Evolutionary conservation across 2,888 invertebrate genomes (phyloP), one percentile per base, ranked within the genome.

Genomic region (Cheilosia variabilis): DNA sequence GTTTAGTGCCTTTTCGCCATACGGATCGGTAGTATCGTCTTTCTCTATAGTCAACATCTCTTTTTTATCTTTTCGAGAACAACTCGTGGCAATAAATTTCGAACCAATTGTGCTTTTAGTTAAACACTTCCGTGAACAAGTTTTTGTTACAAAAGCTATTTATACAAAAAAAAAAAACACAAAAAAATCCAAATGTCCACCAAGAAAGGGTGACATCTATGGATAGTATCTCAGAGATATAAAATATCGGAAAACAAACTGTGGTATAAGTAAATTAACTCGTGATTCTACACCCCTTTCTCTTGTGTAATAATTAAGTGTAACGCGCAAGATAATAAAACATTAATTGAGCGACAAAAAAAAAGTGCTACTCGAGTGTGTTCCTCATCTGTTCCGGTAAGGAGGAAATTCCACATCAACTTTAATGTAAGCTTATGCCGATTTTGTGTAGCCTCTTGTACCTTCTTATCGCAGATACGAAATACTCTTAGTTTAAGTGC

Each of bases 191-290:
- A 37, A 13, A 13, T 13, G 10, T 37, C 4, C 10, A 4, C 2
- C 10, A 37, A 31, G 9, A 13, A 37, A 37, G 65, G 66, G 57
- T 60, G 58, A 52, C 50, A 66, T 60, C 58, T 13, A 60, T 37
- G 34, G 65, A 75, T 75, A 68, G 68, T 76, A 58, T 66, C 66
- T 60, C 60, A 60, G 43, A 68, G 76, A 68, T 68, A 60, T 68
- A 66, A 27, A 76, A 68, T 68, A 55, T 34, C 45, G 24, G 10
- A 19, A 47, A 47, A 17, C n/a, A 17, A 47, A 58, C 22, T 7
- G 22, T 60, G 66, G 27, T 76, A 66, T 76, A 66, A 68, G 68
- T 60, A 68, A 76, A 68, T 31, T 43, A 68, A 24, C 76, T 76
- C 66, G 68, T 76, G 76, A 76, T 76, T 58, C 60, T 60, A 19